Base-by-base conservation (phyloP, 2,888 invertebrate species). In the Platypus cylindrus region DNA sequence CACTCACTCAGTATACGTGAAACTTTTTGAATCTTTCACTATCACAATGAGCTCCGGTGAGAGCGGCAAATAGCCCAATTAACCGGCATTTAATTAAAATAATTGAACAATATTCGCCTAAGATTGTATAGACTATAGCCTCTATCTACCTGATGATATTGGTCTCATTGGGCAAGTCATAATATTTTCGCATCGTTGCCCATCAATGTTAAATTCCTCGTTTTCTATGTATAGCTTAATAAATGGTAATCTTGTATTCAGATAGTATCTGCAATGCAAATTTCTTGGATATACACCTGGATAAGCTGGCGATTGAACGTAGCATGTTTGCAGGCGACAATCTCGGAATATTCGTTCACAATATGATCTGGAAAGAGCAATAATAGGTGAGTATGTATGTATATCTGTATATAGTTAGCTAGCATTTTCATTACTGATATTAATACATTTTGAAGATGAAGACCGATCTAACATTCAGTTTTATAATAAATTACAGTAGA, bases 101-200 rank as follows among this genome's bases (percentile, higher is more conserved):
- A n/a, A n/a, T n/a, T n/a, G n/a, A n/a, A n/a, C n/a, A n/a, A n/a
- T n/a, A n/a, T n/a, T n/a, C n/a, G n/a, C n/a, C n/a, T n/a, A n/a
- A n/a, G n/a, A n/a, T n/a, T n/a, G n/a, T 9, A 7, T 20, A 8
- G 22, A 16, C 16, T 17, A 18, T 30, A 18, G 18, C 14, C 3
- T 15, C 12, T 32, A 26, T 17, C 62, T 54, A 72, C 75, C 86
- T 34, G 86, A 85, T 8, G 85, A 85, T 44, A 89, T 87, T 7
- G 87, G 86, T 45, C 89, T 69, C 78, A 90, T 89, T 15, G 90
- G 90, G 54, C 90, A 91, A 1, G 89, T 86, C 83, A 91, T 89
- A 49, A 90, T 85, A 60, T 90, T 90, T 63, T 91, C 90, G 57
- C 90, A 90, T 35, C 90, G 71, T 55, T 90, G 89, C 1, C 90